Conservation (phyloP, 2,888 invertebrate species). For the Melanostoma mellinum region DNA sequence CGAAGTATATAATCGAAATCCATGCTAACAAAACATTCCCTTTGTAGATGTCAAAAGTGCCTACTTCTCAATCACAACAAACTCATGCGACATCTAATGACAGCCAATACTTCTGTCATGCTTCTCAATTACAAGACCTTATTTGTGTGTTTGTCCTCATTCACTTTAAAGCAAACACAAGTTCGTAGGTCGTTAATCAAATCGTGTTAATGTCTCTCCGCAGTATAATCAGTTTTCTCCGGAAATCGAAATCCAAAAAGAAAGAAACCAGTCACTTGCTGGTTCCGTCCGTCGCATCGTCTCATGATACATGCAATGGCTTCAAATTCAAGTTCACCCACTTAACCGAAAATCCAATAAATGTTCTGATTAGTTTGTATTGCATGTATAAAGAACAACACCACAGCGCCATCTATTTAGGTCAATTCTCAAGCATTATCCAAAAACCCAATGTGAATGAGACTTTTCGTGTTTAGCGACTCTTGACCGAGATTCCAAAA, state of each 20-base stretch:
- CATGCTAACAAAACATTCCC: too few relatives aligned
- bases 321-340: conserved; percentile 63
- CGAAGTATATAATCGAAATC: too few relatives aligned
- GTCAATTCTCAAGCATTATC: conserved; percentile 49
- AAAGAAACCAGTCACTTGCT: conserved; percentile 16
- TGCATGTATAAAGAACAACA: conserved; percentile 22
- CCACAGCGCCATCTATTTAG: conserved; percentile 39
- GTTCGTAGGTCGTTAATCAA: conserved; percentile 46
- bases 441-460: conserved; percentile 23
- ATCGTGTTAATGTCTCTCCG: conserved; percentile 17
- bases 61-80: neutral
- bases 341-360: conserved; percentile 51
- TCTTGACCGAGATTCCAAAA: conserved; percentile 64
- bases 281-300: conserved; percentile 7
- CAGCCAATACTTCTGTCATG: conserved; percentile 18
- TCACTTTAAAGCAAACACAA: conserved; percentile 5
- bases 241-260: conserved; percentile 50
- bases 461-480: conserved; percentile 60
- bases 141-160: conserved; percentile 3
- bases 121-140: conserved; percentile 13
- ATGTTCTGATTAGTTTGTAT: neutral
- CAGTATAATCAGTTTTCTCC: conserved; percentile 53
- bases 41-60: too few relatives aligned
- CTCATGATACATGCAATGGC: neutral
- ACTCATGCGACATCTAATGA: conserved; percentile 6